Evolutionary conservation across 2,113 vertebrate species (phyloP).

Genomic region (Nothocercus julius): DNA sequence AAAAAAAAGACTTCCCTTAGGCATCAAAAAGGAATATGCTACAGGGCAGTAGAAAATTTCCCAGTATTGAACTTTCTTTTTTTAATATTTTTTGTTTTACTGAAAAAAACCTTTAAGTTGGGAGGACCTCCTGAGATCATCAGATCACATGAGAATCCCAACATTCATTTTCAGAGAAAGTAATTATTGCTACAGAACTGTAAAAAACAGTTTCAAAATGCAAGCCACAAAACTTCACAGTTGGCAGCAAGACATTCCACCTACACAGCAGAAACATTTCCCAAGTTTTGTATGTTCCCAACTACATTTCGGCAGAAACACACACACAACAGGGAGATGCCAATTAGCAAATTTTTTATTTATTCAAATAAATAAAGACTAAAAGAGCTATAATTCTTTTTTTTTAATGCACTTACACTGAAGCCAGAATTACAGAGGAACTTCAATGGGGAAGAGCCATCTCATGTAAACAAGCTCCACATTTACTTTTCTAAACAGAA

Average conservation of each 20-base stretch:
- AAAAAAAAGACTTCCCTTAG: neutral
- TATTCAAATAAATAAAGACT: neutral
- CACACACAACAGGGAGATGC: neutral
- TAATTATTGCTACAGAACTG: neutral
- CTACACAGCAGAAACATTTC: neutral
- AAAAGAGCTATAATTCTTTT: neutral
- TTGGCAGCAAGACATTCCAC: neutral
- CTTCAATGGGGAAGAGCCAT: neutral
- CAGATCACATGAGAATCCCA: neutral
- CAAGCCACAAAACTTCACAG: neutral
- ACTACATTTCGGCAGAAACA: neutral
- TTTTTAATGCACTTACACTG: neutral
- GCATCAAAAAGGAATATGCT: neutral
- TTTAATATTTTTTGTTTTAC: neutral
- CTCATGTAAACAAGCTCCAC: neutral
- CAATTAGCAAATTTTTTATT: conserved; percentile 23
- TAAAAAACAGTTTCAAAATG: neutral
- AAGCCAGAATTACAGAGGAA: neutral
- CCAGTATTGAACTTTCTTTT: neutral
- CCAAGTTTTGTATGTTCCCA: neutral
- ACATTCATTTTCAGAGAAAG: neutral
- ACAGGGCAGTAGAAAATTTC: neutral
- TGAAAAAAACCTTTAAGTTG: neutral
- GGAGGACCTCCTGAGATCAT: neutral
- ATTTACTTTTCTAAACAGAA: neutral